phyloP scores from a whole-genome alignment of 2,113 vertebrate genomes.

The Poecile atricapillus region DNA sequence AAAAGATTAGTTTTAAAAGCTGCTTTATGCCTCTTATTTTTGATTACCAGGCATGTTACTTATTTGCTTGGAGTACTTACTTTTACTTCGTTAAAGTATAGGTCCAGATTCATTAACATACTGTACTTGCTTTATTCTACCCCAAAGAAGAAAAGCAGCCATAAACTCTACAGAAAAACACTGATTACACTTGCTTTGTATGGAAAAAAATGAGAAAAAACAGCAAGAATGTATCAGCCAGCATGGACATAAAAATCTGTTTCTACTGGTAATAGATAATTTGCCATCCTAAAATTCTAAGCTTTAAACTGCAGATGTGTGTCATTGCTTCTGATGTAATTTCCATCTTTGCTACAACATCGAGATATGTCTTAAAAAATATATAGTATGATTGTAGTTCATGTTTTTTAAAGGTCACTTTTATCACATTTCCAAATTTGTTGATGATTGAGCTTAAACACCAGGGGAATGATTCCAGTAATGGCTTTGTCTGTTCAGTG shows the following conservation, averaged over 20 bases:
- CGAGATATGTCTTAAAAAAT: background rate
- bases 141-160: background rate
- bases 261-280: background rate
- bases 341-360: background rate
- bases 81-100: background rate
- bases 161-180: background rate
- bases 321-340: background rate
- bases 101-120: background rate
- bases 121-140: background rate
- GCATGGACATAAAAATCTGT: background rate
- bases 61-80: background rate
- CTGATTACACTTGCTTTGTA: background rate
- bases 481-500: background rate
- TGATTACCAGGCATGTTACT: background rate
- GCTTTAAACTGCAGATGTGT: background rate
- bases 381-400: background rate
- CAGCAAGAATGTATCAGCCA: background rate
- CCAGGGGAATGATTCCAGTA: background rate
- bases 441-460: background rate
- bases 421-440: background rate
- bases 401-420: conserved; percentile 23
- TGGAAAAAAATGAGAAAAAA: background rate
- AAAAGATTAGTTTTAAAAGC: background rate
- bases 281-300: background rate
- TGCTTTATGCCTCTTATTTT: background rate